Evolutionary conservation across 2,113 vertebrate genomes (phyloP), one percentile per base, ranked within the genome.

Genomic region (Gavialis gangeticus): DNA sequence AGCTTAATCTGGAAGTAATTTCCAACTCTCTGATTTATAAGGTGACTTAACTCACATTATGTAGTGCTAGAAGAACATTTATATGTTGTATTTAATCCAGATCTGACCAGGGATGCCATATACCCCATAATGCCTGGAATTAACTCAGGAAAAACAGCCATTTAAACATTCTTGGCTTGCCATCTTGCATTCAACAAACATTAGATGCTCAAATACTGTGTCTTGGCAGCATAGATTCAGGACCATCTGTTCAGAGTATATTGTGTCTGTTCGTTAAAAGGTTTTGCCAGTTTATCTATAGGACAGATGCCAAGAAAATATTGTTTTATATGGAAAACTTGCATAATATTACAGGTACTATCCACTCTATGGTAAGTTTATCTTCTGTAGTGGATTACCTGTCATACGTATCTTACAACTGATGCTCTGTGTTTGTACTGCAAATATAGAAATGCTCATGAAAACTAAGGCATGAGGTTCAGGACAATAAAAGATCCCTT

Each of bases 81-180:
- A 0, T 1, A 91, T 91, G 55, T 27, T 69, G 15, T 63, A 5
- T 79, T 88, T 60, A 88, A 34, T 80, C n/a, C 5, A 4, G 69
- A 85, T 91, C 34, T 76, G 13, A 16, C 9, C 46, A n/a, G 34
- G 21, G 27, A 22, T 79, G 6, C 6, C 10, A 3, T 67, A 13
- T 37, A 89, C 13, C 14, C 67, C 82, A 77, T 14, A 55, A 79
- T 64, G 13, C 58, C 8, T 56, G 82, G 56, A 88, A 82, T 0
- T 0, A 92, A 24, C 24, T 80, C 37, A 4, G 63, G 63, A 66
- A 25, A 28, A 76, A 91, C 56, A 91, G 25, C 69, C 18, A 28
- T 63, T 79, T 55, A 93, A 95, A 79, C 7, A 73, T 78, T 92
- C 55, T 94, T 94, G 81, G 66, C 76, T 71, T 89, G 78, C 89